Conservation (phyloP, 2,888 invertebrate species). For the Brenthis ino region DNA sequence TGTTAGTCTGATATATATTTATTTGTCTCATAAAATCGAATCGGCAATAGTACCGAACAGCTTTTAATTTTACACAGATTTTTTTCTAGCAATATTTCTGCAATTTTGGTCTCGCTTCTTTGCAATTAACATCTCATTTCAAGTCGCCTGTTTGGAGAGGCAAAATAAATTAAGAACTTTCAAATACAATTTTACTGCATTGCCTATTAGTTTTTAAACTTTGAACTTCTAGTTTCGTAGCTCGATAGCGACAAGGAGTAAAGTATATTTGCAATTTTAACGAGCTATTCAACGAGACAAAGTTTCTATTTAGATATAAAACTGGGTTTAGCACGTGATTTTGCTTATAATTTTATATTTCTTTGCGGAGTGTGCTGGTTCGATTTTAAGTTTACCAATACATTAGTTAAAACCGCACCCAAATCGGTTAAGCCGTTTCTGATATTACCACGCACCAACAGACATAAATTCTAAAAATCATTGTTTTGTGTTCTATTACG, state of each 20-base stretch:
- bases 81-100: too few species aligned
- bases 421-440: too few species aligned
- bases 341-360: background rate
- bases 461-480: too few species aligned
- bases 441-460: too few species aligned
- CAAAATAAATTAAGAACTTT: slow-evolving; percentile 8
- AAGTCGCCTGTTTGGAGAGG: background rate
- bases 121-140: background rate
- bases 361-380: background rate
- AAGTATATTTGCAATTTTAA: slow-evolving; percentile 22
- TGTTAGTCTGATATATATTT: too few species aligned
- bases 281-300: slow-evolving; percentile 9
- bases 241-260: slow-evolving; percentile 12
- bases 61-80: too few species aligned
- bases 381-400: background rate
- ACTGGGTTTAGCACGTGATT: background rate
- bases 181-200: background rate
- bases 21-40: too few species aligned
- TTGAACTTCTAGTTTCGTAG: slow-evolving; percentile 18
- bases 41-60: too few species aligned
- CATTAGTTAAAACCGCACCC: too few species aligned
- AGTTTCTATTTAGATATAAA: slow-evolving; percentile 8
- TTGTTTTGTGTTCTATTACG: too few species aligned
- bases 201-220: slow-evolving; percentile 17
- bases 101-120: background rate